Evolutionary conservation across 2,113 vertebrate genomes (phyloP).

Genomic region (Octodon degus): DNA sequence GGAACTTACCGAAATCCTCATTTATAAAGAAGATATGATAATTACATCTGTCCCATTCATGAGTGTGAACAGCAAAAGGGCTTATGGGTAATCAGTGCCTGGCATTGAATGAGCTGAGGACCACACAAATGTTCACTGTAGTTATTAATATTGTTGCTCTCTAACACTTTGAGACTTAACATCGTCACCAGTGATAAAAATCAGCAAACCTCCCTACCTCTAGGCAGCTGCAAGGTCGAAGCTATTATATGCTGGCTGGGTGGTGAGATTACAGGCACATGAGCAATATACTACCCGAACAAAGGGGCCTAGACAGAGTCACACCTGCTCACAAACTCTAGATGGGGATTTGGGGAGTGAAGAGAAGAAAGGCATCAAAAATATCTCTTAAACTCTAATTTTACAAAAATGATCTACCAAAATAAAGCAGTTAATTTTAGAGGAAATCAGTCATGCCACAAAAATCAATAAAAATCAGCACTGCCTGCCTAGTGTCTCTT

Average conservation of each 20-base stretch:
- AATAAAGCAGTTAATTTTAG: constrained; percentile 63
- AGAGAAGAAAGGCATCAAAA: not conserved
- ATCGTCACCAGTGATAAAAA: not conserved
- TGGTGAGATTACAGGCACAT: not conserved
- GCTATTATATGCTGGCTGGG: not conserved
- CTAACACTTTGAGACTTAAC: not conserved
- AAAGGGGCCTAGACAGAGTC: not conserved
- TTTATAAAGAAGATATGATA: not conserved
- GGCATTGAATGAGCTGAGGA: not conserved
- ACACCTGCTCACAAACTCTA: not conserved
- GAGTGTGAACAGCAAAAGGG: not conserved
- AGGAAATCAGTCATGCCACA: constrained; percentile 56
- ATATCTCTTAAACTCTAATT: constrained; percentile 58
- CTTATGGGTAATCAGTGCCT: not conserved
- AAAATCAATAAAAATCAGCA: constrained; percentile 46
- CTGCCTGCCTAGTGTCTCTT: not conserved
- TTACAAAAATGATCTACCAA: constrained; percentile 24
- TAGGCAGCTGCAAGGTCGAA: not conserved
- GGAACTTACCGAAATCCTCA: not conserved
- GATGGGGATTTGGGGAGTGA: not conserved
- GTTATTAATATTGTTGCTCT: not conserved
- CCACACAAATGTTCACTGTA: not conserved
- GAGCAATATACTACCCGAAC: not conserved
- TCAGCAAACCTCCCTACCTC: not conserved
- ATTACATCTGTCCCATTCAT: not conserved